Conservation (phyloP, 2,888 invertebrate genomes). For the Drosophila ustulata region DNA sequence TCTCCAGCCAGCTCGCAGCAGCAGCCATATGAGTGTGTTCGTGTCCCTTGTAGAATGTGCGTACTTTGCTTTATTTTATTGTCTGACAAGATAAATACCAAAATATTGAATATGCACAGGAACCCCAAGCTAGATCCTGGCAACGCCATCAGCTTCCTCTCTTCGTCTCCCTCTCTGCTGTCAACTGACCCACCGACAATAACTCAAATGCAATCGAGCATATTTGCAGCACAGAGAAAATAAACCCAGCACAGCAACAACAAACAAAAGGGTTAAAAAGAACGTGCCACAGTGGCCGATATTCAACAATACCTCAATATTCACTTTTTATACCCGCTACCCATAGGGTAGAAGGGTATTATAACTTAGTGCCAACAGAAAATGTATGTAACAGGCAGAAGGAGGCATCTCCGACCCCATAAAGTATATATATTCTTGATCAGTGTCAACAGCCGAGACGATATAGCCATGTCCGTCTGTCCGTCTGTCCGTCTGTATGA, state of each 20-base stretch:
- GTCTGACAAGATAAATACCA: slow-evolving; percentile 81
- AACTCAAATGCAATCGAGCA: slow-evolving; percentile 81
- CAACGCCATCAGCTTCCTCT: background rate
- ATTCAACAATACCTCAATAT: background rate
- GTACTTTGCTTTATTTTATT: slow-evolving; percentile 80
- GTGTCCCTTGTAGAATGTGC: slow-evolving; percentile 46
- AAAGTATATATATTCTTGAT: too few relatives aligned
- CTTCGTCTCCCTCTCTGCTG: slow-evolving; percentile 13
- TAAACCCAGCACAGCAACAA: slow-evolving; percentile 48
- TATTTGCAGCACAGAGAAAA: slow-evolving; percentile 67
- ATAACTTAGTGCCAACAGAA: too few relatives aligned
- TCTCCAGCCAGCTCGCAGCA: slow-evolving; percentile 8
- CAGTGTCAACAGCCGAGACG: too few relatives aligned
- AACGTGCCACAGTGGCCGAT: slow-evolving; percentile 45
- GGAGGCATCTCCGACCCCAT: too few relatives aligned
- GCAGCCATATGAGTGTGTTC: slow-evolving; percentile 9
- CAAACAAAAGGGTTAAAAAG: slow-evolving; percentile 8
- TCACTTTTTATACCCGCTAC: too few relatives aligned
- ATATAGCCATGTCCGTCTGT: too few relatives aligned
- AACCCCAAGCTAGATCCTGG: slow-evolving; percentile 1
- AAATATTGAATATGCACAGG: slow-evolving; percentile 73
- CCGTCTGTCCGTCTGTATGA: too few relatives aligned
- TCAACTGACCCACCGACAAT: slow-evolving; percentile 66
- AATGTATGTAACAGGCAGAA: too few relatives aligned
- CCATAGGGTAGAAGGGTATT: too few relatives aligned